A percentile compares a stretch with the other conserved stretches of the same genome.
phyloP scores from a whole-genome alignment of 2,113 vertebrate species.

The Spea bombifrons region DNA sequence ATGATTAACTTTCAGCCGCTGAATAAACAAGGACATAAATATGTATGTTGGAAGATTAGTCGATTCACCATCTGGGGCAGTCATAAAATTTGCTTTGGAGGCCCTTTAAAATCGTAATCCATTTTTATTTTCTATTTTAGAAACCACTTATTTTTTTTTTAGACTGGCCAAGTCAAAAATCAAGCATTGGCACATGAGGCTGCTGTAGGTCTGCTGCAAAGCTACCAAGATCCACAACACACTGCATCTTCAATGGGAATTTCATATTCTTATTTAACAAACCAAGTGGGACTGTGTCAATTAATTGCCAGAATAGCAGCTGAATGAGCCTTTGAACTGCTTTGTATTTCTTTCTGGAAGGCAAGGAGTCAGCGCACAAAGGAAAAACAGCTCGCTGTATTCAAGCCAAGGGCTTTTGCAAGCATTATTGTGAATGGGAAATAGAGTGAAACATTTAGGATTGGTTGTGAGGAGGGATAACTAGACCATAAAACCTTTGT shows the following conservation, averaged over 20 bases:
- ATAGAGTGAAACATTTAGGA: conserved; percentile 38
- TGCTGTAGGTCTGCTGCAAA: conserved; percentile 12
- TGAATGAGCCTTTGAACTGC: conserved; percentile 49
- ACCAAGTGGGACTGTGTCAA: conserved; percentile 41
- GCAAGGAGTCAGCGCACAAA: conserved; percentile 42
- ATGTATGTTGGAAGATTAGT: no score
- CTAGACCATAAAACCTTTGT: conserved; percentile 44
- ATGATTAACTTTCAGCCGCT: no score
- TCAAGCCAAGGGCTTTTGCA: conserved; percentile 40
- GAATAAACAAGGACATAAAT: no score
- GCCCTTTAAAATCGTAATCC: not conserved
- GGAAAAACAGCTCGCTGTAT: conserved; percentile 42
- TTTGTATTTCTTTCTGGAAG: conserved; percentile 40
- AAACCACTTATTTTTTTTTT: not conserved
- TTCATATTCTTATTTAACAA: conserved; percentile 47
- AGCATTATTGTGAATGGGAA: conserved; percentile 42
- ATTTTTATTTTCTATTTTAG: not conserved
- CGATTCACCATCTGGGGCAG: no score
- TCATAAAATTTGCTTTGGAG: no score
- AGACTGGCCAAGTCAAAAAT: not conserved
- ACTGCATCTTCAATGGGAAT: conserved; percentile 20
- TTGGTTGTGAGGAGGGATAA: not conserved
- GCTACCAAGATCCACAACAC: conserved; percentile 8
- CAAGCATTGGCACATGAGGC: not conserved
- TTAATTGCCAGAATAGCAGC: conserved; percentile 48